These are phyloP conservation scores for Mionectes olivaceus DNA, from an alignment of 2,797 vertebrate genomes.

Conservation along the genomic window DNA sequence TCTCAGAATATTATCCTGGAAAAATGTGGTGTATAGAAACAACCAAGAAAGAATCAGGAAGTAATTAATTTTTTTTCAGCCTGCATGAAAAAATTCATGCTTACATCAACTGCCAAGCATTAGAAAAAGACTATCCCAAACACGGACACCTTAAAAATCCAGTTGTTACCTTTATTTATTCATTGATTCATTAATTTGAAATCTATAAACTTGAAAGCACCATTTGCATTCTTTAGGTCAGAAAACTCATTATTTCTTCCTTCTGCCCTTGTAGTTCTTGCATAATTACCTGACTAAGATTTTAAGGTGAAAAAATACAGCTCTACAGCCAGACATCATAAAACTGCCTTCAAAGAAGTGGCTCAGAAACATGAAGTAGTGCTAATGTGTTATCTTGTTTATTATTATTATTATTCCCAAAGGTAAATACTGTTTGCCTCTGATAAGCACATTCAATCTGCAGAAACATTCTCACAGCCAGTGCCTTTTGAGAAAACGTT, in stretches of 20 bases:
- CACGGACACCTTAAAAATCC: background rate
- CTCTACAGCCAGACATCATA: background rate
- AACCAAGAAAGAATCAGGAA: background rate
- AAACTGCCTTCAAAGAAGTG: background rate
- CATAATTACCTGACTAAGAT: background rate
- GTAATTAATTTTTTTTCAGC: background rate
- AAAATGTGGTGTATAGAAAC: background rate
- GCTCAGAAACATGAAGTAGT: background rate
- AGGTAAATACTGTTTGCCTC: background rate
- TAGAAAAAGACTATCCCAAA: background rate
- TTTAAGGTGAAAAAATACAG: background rate
- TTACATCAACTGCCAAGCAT: background rate
- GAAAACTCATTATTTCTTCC: background rate
- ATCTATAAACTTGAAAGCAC: background rate
- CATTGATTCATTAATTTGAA: background rate
- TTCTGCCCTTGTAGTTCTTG: background rate
- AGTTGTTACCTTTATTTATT: background rate
- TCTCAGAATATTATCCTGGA: background rate
- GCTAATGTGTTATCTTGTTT: accelerated
- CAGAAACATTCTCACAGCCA: background rate
- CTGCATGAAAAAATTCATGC: background rate
- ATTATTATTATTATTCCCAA: background rate
- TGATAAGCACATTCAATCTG: background rate
- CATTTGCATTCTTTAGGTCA: background rate
- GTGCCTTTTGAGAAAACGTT: background rate